Conservation (phyloP, 2,888 invertebrate species). For the Hetaerina titia region DNA sequence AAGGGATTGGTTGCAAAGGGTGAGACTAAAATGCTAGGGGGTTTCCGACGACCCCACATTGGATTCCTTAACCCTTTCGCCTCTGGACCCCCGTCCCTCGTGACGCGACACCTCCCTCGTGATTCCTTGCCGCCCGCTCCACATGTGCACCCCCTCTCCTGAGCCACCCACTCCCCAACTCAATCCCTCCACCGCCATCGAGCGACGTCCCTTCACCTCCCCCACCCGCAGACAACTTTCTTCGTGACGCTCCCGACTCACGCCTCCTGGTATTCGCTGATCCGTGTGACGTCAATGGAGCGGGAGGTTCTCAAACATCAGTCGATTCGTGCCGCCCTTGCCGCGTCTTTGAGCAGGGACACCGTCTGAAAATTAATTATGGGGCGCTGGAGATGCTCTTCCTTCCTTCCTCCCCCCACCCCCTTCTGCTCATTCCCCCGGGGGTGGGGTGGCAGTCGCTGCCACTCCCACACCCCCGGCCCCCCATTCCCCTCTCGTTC, state of each 20-base stretch:
- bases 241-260: neutral
- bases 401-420: neutral
- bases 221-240: too few relatives aligned
- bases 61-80: neutral
- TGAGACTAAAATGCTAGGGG: neutral
- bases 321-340: slow-evolving; percentile 30
- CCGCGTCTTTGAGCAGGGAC: slow-evolving; percentile 51
- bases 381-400: slow-evolving; percentile 16
- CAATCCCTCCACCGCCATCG: too few relatives aligned
- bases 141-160: neutral
- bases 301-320: slow-evolving; percentile 36
- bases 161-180: neutral
- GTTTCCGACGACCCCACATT: neutral
- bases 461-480: neutral
- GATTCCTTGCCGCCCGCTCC: neutral
- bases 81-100: neutral
- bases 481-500: neutral
- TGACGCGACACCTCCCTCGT: neutral
- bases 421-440: neutral
- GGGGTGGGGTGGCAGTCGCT: neutral
- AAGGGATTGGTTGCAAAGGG: neutral
- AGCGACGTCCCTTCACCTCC: neutral
- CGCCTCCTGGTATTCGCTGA: neutral
- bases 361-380: slow-evolving; percentile 59
- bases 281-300: slow-evolving; percentile 38